phyloP scores from a whole-genome alignment of 1,140 invertebrate species.

The Epicauta chinensis region DNA sequence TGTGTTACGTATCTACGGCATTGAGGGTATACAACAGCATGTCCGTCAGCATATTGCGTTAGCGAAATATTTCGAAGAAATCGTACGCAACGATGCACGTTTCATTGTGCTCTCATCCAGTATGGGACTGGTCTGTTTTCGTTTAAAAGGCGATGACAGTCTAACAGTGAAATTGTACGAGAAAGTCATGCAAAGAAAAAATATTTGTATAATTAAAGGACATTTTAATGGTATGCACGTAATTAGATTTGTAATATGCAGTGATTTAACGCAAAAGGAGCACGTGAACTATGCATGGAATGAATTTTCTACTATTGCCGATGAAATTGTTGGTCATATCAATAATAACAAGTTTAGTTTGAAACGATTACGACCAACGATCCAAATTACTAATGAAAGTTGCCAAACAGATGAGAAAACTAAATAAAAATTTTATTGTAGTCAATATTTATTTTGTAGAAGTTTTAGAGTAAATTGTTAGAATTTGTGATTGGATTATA shows the following conservation, averaged over 20 bases:
- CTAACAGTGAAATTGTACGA: conserved; percentile 69
- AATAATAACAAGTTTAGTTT: background rate
- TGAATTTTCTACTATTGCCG: conserved; percentile 59
- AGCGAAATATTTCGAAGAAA: conserved; percentile 69
- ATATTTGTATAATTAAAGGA: conserved; percentile 80
- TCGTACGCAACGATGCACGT: conserved; percentile 61
- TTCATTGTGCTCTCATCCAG: conserved; percentile 58
- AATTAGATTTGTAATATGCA: conserved; percentile 80
- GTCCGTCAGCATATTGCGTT: conserved; percentile 71
- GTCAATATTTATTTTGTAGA: background rate
- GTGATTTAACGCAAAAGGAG: conserved; percentile 55
- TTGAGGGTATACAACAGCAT: conserved; percentile 71
- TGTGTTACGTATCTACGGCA: conserved; percentile 77
- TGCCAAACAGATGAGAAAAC: conserved; percentile 40
- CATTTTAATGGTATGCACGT: conserved; percentile 61
- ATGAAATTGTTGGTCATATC: conserved; percentile 36
- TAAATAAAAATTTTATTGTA: conserved; percentile 36
- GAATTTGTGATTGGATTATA: too few species aligned
- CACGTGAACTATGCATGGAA: conserved; percentile 81
- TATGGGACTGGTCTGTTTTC: conserved; percentile 85
- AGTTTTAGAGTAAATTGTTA: too few species aligned
- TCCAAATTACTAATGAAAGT: conserved; percentile 17
- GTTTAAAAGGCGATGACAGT: conserved; percentile 70
- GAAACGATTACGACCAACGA: conserved; percentile 4
- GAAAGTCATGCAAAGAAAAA: conserved; percentile 66